phyloP scores from a whole-genome alignment of 2,888 invertebrate genomes.

The Periphyllus acericola region DNA sequence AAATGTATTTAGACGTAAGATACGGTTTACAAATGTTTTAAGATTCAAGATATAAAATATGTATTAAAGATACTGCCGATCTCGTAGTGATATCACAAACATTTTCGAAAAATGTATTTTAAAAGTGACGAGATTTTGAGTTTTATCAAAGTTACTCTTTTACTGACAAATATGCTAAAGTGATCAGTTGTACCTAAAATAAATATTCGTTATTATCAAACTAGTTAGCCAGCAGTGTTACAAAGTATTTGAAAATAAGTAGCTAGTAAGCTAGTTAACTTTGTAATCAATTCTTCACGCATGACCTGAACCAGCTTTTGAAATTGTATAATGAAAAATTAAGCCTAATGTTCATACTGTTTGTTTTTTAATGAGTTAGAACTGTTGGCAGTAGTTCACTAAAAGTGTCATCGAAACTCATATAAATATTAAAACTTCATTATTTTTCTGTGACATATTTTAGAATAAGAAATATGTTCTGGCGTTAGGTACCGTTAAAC shows the following conservation, averaged over 20 bases:
- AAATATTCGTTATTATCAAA: slow-evolving; percentile 12
- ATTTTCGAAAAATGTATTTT: no score
- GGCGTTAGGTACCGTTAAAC: no score
- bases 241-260: neutral
- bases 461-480: neutral
- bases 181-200: neutral
- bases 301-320: neutral
- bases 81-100: no score
- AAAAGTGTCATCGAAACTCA: neutral
- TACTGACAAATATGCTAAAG: neutral
- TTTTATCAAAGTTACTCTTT: no score
- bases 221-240: neutral
- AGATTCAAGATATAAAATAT: no score
- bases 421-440: slow-evolving; percentile 24
- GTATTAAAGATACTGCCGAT: no score
- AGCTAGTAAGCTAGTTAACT: neutral
- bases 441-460: neutral
- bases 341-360: neutral
- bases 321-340: slow-evolving; percentile 5
- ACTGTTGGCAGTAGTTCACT: neutral
- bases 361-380: neutral
- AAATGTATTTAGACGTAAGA: no score
- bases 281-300: neutral
- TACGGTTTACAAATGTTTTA: no score
- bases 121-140: no score